These are phyloP conservation scores for Laothoe populi DNA, from an alignment of 2,888 invertebrate species.

Conservation along the genomic window DNA sequence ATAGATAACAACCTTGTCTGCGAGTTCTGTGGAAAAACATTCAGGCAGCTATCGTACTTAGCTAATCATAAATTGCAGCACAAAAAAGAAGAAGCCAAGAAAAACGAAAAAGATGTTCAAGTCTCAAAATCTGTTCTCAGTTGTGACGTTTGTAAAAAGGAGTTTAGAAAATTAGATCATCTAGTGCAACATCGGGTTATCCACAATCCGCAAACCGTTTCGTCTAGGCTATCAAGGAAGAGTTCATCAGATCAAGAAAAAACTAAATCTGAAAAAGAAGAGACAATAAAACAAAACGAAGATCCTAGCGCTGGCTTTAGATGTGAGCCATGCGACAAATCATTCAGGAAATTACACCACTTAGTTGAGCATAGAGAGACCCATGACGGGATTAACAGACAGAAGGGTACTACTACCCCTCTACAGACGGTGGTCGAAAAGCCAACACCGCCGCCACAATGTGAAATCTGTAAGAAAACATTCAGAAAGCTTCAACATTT, in stretches of 20 bases:
- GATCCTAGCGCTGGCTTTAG: constrained; percentile 75
- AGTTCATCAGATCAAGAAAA: constrained; percentile 68
- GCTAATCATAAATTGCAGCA: constrained; percentile 74
- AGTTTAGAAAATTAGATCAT: constrained; percentile 78
- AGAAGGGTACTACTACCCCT: constrained; percentile 51
- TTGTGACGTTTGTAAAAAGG: constrained; percentile 78
- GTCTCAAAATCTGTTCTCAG: constrained; percentile 57
- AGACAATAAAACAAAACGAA: constrained; percentile 53
- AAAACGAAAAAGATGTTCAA: constrained; percentile 44
- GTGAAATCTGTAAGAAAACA: constrained; percentile 76
- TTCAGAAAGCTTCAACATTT: constrained; percentile 76
- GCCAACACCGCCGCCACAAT: constrained; percentile 58
- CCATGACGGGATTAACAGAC: constrained; percentile 74
- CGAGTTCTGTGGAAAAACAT: constrained; percentile 77
- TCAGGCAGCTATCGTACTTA: constrained; percentile 77
- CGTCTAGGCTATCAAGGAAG: constrained; percentile 58
- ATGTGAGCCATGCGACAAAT: constrained; percentile 81
- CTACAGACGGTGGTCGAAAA: constrained; percentile 48
- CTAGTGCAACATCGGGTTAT: constrained; percentile 77
- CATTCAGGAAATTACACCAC: constrained; percentile 79
- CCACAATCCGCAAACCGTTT: constrained; percentile 58
- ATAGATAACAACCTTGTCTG: constrained; percentile 62
- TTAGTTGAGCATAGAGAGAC: constrained; percentile 80
- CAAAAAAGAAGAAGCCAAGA: constrained; percentile 61
- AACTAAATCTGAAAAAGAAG: constrained; percentile 50